Percentiles rank a stretch among this genome's conserved stretches.
These are phyloP conservation scores for Sebastes miniatus DNA, from an alignment of 2,797 vertebrate species.

Conservation along the genomic window DNA sequence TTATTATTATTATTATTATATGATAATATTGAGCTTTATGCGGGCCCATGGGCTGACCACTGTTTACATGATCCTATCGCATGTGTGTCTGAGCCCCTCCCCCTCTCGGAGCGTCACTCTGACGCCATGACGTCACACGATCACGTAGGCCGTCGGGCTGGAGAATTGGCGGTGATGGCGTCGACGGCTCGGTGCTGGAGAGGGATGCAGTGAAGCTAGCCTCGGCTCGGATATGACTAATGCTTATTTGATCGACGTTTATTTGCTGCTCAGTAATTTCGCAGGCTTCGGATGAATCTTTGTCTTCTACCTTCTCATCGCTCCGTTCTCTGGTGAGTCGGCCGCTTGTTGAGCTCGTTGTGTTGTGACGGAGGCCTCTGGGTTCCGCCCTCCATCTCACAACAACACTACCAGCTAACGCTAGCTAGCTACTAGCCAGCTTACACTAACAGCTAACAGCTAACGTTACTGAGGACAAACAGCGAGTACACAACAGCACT, in stretches of 20 bases:
- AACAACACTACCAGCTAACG: slow-evolving; percentile 74
- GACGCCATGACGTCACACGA: slow-evolving; percentile 67
- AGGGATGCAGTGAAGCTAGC: slow-evolving; percentile 73
- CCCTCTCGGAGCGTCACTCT: neutral
- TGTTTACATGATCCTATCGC: slow-evolving; percentile 74
- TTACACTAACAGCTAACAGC: neutral
- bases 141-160: slow-evolving; percentile 61
- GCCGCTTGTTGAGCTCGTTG: slow-evolving; percentile 46
- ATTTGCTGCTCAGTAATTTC: slow-evolving; percentile 56
- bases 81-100: slow-evolving; percentile 53
- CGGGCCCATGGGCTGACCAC: neutral
- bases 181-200: slow-evolving; percentile 62
- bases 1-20: no score
- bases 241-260: slow-evolving; percentile 46
- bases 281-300: slow-evolving; percentile 67
- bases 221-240: slow-evolving; percentile 72
- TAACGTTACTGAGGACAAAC: neutral
- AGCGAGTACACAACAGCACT: neutral
- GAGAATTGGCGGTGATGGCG: slow-evolving; percentile 78
- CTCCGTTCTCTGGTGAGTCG: slow-evolving; percentile 72
- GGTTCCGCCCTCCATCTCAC: slow-evolving; percentile 88
- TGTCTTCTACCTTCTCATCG: slow-evolving; percentile 6
- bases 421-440: slow-evolving; percentile 19
- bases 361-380: slow-evolving; percentile 84
- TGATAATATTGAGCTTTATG: no score